phyloP scores from a whole-genome alignment of 92 coral and sea anemone species.

The Pocillopora grandis region DNA sequence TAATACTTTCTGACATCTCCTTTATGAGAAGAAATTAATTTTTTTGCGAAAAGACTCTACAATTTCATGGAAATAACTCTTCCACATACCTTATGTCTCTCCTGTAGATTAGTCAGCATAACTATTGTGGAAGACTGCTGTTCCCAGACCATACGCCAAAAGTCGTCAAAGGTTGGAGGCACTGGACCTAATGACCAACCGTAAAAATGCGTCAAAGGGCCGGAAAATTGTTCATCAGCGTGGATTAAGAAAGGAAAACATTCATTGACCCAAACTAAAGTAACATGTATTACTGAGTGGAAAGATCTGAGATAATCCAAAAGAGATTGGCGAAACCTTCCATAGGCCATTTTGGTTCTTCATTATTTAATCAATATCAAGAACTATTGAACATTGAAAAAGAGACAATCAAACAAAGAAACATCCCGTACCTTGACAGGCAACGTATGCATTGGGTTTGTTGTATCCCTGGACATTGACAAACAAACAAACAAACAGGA shows the following conservation, averaged over 20 bases:
- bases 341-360: too few relatives aligned
- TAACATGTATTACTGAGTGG: too few relatives aligned
- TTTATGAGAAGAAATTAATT: not conserved
- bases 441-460: conserved; percentile 92
- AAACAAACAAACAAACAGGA: not conserved
- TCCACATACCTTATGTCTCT: conserved; percentile 83
- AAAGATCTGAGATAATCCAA: too few relatives aligned
- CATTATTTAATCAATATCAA: too few relatives aligned
- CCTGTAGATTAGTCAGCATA: conserved; percentile 97
- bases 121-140: conserved; percentile 81
- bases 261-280: conserved; percentile 20
- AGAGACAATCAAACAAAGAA: not conserved
- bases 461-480: conserved; percentile 83
- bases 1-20: too few relatives aligned
- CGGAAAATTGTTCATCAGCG: too few relatives aligned
- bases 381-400: too few relatives aligned
- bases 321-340: too few relatives aligned
- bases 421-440: conserved; percentile 77
- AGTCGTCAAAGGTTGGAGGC: conserved; percentile 89
- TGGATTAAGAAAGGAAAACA: not conserved
- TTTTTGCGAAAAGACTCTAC: not conserved
- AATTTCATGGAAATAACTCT: not conserved
- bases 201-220: not conserved
- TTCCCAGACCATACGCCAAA: conserved; percentile 99
- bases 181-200: conserved; percentile 72